These are phyloP conservation scores for Hydrolagus colliei DNA, from an alignment of 2,797 vertebrate genomes.

Conservation along the genomic window DNA sequence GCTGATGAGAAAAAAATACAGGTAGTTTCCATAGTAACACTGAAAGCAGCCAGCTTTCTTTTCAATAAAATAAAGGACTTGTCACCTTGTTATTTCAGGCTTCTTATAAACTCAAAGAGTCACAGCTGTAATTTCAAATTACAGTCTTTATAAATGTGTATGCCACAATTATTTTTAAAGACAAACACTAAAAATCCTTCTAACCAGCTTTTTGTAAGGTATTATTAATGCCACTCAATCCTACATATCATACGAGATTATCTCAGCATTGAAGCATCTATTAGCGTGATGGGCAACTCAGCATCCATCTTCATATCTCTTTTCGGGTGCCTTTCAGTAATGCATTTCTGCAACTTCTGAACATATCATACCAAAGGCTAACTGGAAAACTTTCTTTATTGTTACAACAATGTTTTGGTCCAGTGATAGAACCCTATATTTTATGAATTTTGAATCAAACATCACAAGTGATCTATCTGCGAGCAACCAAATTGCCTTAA, in stretches of 20 bases:
- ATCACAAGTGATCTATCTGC: neutral
- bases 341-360: neutral
- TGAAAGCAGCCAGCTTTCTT: slow-evolving; percentile 29
- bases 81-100: slow-evolving; percentile 30
- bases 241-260: slow-evolving; percentile 31
- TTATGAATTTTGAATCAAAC: too few relatives aligned
- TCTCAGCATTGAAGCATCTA: slow-evolving; percentile 21
- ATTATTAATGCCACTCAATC: slow-evolving; percentile 32
- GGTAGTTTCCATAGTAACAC: slow-evolving; percentile 28
- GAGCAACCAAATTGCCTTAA: neutral
- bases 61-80: slow-evolving; percentile 32
- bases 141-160: slow-evolving; percentile 31
- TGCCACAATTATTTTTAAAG: slow-evolving; percentile 32
- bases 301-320: neutral
- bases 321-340: neutral
- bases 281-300: slow-evolving; percentile 5
- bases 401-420: neutral
- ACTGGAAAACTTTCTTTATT: neutral
- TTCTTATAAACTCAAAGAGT: slow-evolving; percentile 31
- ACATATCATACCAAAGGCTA: neutral
- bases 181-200: slow-evolving; percentile 32
- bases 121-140: slow-evolving; percentile 33
- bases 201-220: slow-evolving; percentile 27
- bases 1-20: slow-evolving; percentile 27
- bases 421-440: neutral